These are phyloP conservation scores for Polyergus mexicanus DNA, from an alignment of 1,140 invertebrate species.

Conservation along the genomic window DNA sequence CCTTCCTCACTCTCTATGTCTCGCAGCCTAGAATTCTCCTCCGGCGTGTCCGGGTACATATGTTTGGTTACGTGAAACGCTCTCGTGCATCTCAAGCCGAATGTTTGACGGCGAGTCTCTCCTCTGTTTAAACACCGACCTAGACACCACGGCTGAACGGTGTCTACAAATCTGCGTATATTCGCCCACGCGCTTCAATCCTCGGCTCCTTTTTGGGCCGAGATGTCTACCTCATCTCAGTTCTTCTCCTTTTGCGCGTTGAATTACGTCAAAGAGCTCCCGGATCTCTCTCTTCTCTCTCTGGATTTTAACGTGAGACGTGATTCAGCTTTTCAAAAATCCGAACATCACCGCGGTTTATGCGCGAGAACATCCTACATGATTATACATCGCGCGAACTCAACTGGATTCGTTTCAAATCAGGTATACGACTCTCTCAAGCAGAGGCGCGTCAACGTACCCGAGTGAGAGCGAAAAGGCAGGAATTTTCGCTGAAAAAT, in stretches of 20 bases:
- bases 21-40: slow-evolving; percentile 43
- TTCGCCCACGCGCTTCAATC: slow-evolving; percentile 42
- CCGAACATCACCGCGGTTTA: slow-evolving; percentile 1
- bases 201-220: slow-evolving; percentile 4
- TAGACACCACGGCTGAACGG: slow-evolving; percentile 65
- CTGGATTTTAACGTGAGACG: slow-evolving; percentile 31
- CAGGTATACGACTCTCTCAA: neutral
- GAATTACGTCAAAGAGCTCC: slow-evolving; percentile 57
- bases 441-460: neutral
- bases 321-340: slow-evolving; percentile 37
- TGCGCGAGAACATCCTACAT: neutral
- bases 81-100: slow-evolving; percentile 76
- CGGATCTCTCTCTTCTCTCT: no score
- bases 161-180: slow-evolving; percentile 69
- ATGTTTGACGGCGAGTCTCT: slow-evolving; percentile 76
- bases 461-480: neutral
- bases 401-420: neutral
- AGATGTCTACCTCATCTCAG: neutral
- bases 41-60: slow-evolving; percentile 72
- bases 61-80: slow-evolving; percentile 78
- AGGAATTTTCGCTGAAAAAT: neutral
- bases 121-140: slow-evolving; percentile 74
- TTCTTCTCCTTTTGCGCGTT: neutral
- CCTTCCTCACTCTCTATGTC: slow-evolving; percentile 33
- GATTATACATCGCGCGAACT: slow-evolving; percentile 24